Conservation (phyloP, 2,888 invertebrate genomes). For the Molorchus minor region DNA sequence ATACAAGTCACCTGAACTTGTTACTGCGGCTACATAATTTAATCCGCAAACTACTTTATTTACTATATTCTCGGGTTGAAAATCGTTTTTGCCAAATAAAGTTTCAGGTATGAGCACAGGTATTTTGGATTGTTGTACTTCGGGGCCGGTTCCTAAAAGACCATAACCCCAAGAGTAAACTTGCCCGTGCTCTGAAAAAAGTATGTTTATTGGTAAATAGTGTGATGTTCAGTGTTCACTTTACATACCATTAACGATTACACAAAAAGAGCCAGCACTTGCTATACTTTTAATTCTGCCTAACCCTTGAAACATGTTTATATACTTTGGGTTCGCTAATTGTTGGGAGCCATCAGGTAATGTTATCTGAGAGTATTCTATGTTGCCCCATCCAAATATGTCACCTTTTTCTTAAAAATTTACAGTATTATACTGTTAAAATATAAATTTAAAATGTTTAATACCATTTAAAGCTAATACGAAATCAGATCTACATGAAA, state of each 20-base stretch:
- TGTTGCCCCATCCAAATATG: constrained; percentile 97
- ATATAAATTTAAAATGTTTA: constrained; percentile 18
- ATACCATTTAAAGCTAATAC: constrained; percentile 87
- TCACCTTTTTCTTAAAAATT: constrained; percentile 79
- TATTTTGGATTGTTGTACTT: constrained; percentile 69
- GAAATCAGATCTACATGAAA: constrained; percentile 85
- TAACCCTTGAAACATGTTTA: constrained; percentile 71
- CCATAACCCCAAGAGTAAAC: constrained; percentile 96
- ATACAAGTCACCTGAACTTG: constrained; percentile 83
- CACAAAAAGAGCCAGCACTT: constrained; percentile 87
- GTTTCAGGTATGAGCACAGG: constrained; percentile 81
- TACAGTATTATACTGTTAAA: neutral
- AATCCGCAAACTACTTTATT: constrained; percentile 76
- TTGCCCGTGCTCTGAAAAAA: constrained; percentile 74
- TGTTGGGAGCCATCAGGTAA: constrained; percentile 70
- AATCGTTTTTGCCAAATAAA: constrained; percentile 87
- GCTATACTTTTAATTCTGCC: constrained; percentile 85
- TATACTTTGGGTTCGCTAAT: constrained; percentile 74
- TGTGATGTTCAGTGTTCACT: no score
- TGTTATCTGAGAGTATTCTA: constrained; percentile 88
- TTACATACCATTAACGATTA: constrained; percentile 86
- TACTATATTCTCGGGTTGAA: constrained; percentile 75
- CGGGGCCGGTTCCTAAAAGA: constrained; percentile 87
- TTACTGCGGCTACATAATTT: constrained; percentile 82
- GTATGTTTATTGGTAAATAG: no score